Percentiles rank a stretch among this genome's conserved stretches.
Conservation (phyloP, 2,888 invertebrate species). For the Labia minor region DNA sequence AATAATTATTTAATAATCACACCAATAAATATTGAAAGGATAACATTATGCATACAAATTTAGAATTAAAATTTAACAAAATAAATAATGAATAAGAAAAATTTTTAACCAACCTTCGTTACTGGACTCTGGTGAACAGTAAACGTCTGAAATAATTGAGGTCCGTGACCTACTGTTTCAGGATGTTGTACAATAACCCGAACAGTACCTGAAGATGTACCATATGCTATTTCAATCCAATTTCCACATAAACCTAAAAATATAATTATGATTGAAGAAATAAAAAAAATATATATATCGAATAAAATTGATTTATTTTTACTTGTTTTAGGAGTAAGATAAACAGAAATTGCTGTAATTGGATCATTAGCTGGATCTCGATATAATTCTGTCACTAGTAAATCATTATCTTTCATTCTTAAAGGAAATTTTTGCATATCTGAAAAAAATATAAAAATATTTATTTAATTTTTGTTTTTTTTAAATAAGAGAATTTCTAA, state of each 20-base stretch:
- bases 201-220: constrained; percentile 89
- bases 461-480: not conserved
- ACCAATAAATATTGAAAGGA: too few relatives aligned
- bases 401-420: constrained; percentile 97
- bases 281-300: not conserved
- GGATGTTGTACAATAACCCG: constrained; percentile 97
- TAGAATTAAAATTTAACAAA: too few relatives aligned
- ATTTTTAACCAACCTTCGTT: constrained; percentile 56
- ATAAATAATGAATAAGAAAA: not conserved
- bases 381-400: constrained; percentile 92
- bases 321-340: constrained; percentile 98
- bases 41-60: too few relatives aligned
- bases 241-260: constrained; percentile 85
- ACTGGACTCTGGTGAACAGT: constrained; percentile 94
- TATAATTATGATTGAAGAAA: not conserved
- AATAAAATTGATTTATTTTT: constrained; percentile 36
- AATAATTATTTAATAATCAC: too few relatives aligned
- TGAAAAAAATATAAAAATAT: constrained; percentile 36
- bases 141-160: constrained; percentile 95
- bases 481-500: too few relatives aligned
- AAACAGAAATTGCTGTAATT: constrained; percentile 95
- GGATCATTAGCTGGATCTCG: constrained; percentile 89
- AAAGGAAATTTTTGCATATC: constrained; percentile 99
- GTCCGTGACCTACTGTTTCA: constrained; percentile 96
- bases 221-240: constrained; percentile 99